Evolutionary conservation across 1,140 invertebrate species (phyloP).

Genomic region (Drosophila fuyamai): DNA sequence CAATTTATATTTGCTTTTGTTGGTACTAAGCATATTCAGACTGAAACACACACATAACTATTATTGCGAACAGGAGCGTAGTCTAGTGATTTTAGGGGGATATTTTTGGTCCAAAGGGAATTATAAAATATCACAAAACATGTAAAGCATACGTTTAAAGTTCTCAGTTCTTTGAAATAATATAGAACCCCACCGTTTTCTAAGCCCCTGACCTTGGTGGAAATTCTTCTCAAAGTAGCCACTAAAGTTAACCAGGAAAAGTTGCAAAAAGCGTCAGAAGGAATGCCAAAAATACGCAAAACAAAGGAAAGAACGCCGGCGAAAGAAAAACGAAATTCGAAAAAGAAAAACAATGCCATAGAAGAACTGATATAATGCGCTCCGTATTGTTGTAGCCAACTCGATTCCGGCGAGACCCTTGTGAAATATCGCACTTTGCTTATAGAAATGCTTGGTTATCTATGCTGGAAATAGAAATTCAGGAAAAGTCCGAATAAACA

Average conservation of each 20-base stretch:
- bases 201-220: conserved; percentile 5
- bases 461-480: conserved; percentile 73
- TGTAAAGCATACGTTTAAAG: neutral
- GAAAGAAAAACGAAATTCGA: conserved; percentile 25
- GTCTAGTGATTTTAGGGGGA: neutral
- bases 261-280: conserved; percentile 44
- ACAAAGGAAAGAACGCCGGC: neutral
- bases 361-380: conserved; percentile 39
- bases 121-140: neutral
- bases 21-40: conserved; percentile 9
- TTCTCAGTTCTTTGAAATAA: neutral
- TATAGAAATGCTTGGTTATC: conserved; percentile 63
- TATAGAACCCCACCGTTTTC: neutral
- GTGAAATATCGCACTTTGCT: conserved; percentile 67
- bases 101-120: no score
- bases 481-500: conserved; percentile 76
- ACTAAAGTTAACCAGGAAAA: conserved; percentile 40
- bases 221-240: conserved; percentile 12
- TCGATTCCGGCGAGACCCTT: conserved; percentile 38
- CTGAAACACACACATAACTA: conserved; percentile 20
- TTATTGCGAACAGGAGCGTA: conserved; percentile 2
- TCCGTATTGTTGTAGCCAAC: conserved; percentile 44
- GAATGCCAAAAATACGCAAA: conserved; percentile 42
- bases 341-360: conserved; percentile 53
- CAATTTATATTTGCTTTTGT: conserved; percentile 58